These are phyloP conservation scores for Rhadinocentrus ornatus DNA, from an alignment of 2,797 vertebrate species.

Conservation along the genomic window DNA sequence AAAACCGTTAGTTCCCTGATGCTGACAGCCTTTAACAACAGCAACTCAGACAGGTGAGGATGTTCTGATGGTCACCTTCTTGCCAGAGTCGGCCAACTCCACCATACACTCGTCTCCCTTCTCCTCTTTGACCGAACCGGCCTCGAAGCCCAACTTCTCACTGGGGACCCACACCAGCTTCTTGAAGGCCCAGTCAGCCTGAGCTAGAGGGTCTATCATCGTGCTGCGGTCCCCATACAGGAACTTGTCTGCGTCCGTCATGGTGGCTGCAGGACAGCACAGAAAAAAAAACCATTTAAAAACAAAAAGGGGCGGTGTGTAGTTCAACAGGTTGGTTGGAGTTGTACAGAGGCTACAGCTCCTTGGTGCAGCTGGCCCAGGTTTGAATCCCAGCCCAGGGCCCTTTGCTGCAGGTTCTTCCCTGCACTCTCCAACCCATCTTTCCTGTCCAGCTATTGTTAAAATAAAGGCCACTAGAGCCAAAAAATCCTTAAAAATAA, in stretches of 20 bases:
- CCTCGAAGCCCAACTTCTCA: constrained; percentile 93
- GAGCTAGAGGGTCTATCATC: constrained; percentile 89
- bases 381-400: no score
- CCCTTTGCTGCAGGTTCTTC: no score
- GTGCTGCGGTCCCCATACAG: constrained; percentile 93
- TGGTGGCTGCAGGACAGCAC: constrained; percentile 66
- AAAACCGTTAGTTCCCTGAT: background rate
- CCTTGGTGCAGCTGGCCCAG: no score
- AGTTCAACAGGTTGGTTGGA: no score
- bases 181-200: constrained; percentile 97
- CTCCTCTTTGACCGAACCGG: constrained; percentile 95
- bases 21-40: no score
- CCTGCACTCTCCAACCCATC: no score
- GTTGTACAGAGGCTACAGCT: no score
- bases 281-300: background rate
- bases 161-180: constrained; percentile 98
- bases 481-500: background rate
- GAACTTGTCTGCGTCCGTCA: constrained; percentile 93
- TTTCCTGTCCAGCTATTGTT: no score
- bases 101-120: constrained; percentile 92
- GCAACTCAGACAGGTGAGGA: no score
- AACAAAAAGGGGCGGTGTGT: no score
- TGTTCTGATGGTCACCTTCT: constrained; percentile 80
- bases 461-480: no score
- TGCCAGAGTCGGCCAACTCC: constrained; percentile 93